These are phyloP conservation scores for Rhabdophis nuchalis DNA, from an alignment of 2,797 vertebrate genomes.

Conservation along the genomic window DNA sequence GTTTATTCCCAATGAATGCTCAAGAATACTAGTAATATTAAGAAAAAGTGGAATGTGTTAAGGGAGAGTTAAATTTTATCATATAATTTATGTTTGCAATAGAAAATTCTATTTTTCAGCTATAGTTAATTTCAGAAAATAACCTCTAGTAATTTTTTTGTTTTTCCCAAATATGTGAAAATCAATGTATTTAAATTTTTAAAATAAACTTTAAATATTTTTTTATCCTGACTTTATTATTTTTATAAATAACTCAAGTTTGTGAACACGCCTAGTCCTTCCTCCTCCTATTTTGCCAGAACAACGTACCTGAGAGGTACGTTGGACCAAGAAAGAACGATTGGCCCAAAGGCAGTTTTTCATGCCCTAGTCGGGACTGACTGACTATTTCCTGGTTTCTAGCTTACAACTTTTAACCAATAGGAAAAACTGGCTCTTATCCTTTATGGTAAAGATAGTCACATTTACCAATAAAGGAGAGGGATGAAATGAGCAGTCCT, in stretches of 20 bases:
- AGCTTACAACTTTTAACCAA: neutral
- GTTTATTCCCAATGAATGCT: neutral
- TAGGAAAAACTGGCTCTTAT: neutral
- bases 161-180: neutral
- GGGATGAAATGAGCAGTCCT: neutral
- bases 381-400: neutral
- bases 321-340: neutral
- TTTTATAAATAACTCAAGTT: neutral
- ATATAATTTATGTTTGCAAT: neutral
- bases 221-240: neutral
- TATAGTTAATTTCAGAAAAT: neutral
- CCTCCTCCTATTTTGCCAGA: neutral
- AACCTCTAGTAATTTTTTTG: constrained; percentile 1
- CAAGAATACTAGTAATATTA: neutral
- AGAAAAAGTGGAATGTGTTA: neutral
- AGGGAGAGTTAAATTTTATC: neutral
- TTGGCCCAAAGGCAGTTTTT: neutral
- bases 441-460: neutral
- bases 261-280: neutral
- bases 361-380: neutral
- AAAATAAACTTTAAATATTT: neutral
- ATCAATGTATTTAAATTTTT: neutral
- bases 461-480: neutral
- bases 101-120: neutral
- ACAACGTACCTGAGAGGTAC: neutral